Percentiles rank a stretch among this genome's conserved stretches.
Evolutionary conservation across 2,888 invertebrate species (phyloP).

Genomic region (Ochropleura plecta): DNA sequence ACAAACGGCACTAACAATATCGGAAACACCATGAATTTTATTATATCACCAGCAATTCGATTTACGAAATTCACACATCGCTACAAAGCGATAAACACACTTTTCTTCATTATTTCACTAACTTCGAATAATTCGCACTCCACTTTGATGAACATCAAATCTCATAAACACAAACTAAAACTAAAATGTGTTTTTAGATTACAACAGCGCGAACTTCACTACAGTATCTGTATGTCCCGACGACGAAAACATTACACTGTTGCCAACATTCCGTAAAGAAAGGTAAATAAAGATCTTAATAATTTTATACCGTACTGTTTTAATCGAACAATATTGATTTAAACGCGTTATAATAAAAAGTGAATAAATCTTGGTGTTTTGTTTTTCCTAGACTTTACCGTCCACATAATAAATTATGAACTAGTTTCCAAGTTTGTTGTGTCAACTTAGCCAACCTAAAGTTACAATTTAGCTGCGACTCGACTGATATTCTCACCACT

Average conservation of each 20-base stretch:
- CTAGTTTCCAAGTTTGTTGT: conserved; percentile 24
- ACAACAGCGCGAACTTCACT: conserved; percentile 67
- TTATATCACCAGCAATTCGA: conserved; percentile 87
- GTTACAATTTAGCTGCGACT: background rate
- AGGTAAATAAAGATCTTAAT: conserved; percentile 17
- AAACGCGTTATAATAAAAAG: background rate
- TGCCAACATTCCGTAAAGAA: conserved; percentile 61
- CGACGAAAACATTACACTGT: conserved; percentile 58
- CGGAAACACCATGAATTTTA: conserved; percentile 89
- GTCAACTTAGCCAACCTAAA: conserved; percentile 49
- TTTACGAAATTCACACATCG: conserved; percentile 87
- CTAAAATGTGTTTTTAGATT: conserved; percentile 76
- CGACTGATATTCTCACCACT: conserved; percentile 44
- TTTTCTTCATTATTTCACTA: conserved; percentile 84
- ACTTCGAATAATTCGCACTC: conserved; percentile 83
- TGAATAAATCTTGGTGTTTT: background rate
- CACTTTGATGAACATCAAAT: conserved; percentile 84
- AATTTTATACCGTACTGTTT: background rate
- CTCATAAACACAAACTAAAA: conserved; percentile 83
- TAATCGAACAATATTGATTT: background rate
- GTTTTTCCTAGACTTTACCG: background rate
- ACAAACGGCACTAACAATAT: conserved; percentile 85
- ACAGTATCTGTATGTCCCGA: conserved; percentile 50
- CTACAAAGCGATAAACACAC: conserved; percentile 88
- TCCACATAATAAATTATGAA: background rate